These are phyloP conservation scores for Dolichoris vasculosae DNA, from an alignment of 1,140 invertebrate species.

Conservation along the genomic window DNA sequence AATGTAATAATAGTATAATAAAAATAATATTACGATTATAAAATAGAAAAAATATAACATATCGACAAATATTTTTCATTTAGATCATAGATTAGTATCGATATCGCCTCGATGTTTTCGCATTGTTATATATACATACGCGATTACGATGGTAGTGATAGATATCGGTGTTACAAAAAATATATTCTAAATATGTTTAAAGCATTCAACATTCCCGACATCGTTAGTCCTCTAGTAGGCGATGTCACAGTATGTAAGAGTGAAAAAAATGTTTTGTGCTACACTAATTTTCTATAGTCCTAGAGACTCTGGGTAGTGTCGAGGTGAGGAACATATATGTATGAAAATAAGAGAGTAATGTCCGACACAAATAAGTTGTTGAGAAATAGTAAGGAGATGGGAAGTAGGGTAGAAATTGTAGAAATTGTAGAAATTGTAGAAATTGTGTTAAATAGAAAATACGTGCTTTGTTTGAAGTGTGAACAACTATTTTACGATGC, in stretches of 20 bases:
- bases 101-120: background rate
- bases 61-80: conserved; percentile 30
- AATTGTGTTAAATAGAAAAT: background rate
- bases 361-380: conserved; percentile 10
- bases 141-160: conserved; percentile 51
- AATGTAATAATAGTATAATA: background rate
- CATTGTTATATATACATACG: background rate
- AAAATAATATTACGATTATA: background rate
- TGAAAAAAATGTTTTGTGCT: conserved; percentile 52
- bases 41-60: background rate
- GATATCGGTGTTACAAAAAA: conserved; percentile 56
- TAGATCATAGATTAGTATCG: conserved; percentile 55
- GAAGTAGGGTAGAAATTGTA: background rate
- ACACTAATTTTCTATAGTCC: conserved; percentile 58
- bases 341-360: conserved; percentile 2
- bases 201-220: conserved; percentile 71
- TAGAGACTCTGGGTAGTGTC: conserved; percentile 55
- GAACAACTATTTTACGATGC: background rate
- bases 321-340: background rate
- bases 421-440: too few relatives aligned
- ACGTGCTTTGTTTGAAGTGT: background rate
- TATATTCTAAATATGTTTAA: conserved; percentile 63
- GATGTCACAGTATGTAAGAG: conserved; percentile 19
- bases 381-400: background rate
- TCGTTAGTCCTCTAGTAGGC: conserved; percentile 52